Base-by-base conservation (phyloP, 2,113 vertebrate species). In the Tachycineta bicolor region DNA sequence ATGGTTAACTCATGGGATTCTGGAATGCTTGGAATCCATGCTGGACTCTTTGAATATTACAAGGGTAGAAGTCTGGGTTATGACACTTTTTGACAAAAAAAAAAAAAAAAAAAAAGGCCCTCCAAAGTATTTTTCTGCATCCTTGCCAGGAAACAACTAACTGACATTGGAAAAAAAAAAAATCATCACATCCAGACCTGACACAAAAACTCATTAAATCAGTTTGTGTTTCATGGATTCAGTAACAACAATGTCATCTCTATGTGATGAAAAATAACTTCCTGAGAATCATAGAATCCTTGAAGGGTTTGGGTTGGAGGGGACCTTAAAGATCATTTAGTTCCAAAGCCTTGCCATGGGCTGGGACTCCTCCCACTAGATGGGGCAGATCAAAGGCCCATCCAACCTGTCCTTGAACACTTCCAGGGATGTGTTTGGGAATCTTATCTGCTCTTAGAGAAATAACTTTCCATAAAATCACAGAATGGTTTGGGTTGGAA, bases 201-300 rank as follows among this genome's bases (percentile, higher is more conserved):
- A 78, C 74, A 94, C 43, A 73, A 91, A 96, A 83, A 47, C 44
- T 87, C 68, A 47, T 31, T 89, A 87, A 85, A 93, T 89, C 70
- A 69, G 31, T 64, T 70, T 55, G 37, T 4, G 15, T 92, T 90
- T 94, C 69, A 52, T 79, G 53, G 47, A 92, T 67, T 86, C 37
- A 83, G 43, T 63, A 92, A 85, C 52, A 86, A 59, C n/a, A 89
- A 92, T 70, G 29, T 65, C 53, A 91, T 52, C 31, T 71, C 33
- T 81, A 10, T 28, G 41, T 82, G 60, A 94, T 64, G 55, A 83
- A 93, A 89, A 93, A 89, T 37, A 78, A 89, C 33, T 68, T 88
- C 33, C 44, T 43, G 62, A 80, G 46, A 73, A 53, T 53, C 46
- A 53, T 0, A 29, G 28, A 85, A 46, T 47, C 24, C 59, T 2